These are phyloP conservation scores for Drosophila miranda DNA, from an alignment of 1,140 invertebrate species.

Conservation along the genomic window DNA sequence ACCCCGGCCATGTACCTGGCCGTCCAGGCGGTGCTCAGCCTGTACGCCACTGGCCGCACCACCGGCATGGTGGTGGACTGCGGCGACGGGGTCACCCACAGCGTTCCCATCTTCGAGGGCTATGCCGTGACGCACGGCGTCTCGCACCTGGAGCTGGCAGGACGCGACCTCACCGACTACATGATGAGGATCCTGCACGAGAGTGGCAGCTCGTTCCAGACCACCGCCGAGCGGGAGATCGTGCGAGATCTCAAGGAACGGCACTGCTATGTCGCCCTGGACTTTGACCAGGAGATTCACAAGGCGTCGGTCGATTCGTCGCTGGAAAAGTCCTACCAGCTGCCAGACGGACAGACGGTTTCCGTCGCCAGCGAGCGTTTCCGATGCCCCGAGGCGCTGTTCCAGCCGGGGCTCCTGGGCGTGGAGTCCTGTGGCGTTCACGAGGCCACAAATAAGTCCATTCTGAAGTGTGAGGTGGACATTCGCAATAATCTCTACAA, in stretches of 20 bases:
- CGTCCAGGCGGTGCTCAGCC: constrained; percentile 87
- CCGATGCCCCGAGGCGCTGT: constrained; percentile 95
- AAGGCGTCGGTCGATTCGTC: constrained; percentile 91
- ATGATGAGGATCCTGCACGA: constrained; percentile 94
- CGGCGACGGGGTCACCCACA: constrained; percentile 93
- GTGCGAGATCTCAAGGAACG: constrained; percentile 93
- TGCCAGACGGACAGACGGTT: constrained; percentile 92
- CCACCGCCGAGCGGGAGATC: constrained; percentile 90
- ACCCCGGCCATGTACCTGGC: constrained; percentile 89
- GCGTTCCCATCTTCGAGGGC: constrained; percentile 92
- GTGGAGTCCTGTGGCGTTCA: constrained; percentile 95
- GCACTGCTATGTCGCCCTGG: constrained; percentile 90
- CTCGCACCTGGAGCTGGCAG: constrained; percentile 92
- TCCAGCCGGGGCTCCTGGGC: constrained; percentile 93
- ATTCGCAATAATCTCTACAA: constrained; percentile 95
- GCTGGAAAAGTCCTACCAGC: constrained; percentile 91
- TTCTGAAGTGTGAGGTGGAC: constrained; percentile 96
- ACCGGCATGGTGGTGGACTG: constrained; percentile 91
- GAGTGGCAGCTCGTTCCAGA: constrained; percentile 87
- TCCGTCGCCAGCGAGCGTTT: constrained; percentile 96
- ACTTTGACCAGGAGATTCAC: constrained; percentile 93
- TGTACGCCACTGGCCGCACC: constrained; percentile 93
- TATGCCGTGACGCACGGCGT: constrained; percentile 90
- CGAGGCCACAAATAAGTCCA: constrained; percentile 95
- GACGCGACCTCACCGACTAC: constrained; percentile 93